Percentiles rank a stretch among this genome's conserved stretches.
Evolutionary conservation across 2,888 invertebrate species (phyloP).

Genomic region (Drosophila ustulata): DNA sequence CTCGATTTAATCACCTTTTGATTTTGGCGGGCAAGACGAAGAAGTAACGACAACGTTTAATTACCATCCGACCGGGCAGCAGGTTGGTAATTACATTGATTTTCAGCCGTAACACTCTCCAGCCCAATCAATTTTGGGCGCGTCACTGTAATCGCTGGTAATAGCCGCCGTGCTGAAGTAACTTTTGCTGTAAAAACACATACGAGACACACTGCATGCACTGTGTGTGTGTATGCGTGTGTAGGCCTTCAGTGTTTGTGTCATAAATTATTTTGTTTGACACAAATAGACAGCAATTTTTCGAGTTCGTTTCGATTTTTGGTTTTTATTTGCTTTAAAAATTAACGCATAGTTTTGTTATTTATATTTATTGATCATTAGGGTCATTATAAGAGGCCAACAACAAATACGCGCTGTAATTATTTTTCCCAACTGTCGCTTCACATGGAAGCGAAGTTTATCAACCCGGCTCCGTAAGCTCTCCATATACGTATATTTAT

Average conservation of each 20-base stretch:
- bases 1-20: constrained; percentile 12
- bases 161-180: constrained; percentile 34
- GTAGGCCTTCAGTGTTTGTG: constrained; percentile 47
- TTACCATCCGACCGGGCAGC: constrained; percentile 45
- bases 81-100: constrained; percentile 73
- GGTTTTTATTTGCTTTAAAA: constrained; percentile 69
- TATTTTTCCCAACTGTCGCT: constrained; percentile 68
- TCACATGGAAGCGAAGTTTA: constrained; percentile 69
- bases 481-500: constrained; percentile 31
- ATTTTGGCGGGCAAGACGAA: constrained; percentile 58
- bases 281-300: constrained; percentile 32
- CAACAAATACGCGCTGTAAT: constrained; percentile 46
- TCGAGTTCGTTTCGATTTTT: constrained; percentile 17
- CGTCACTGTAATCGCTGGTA: constrained; percentile 64
- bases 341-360: constrained; percentile 64
- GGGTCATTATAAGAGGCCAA: constrained; percentile 63
- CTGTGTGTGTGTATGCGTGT: neutral
- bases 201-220: constrained; percentile 3
- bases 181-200: constrained; percentile 30
- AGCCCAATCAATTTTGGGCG: constrained; percentile 66
- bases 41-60: constrained; percentile 47
- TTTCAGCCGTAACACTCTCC: constrained; percentile 44
- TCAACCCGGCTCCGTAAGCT: constrained; percentile 59
- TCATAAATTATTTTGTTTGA: constrained; percentile 74
- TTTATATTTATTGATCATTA: constrained; percentile 72